Conservation (phyloP, 2,888 invertebrate genomes). For the Timandra comae region DNA sequence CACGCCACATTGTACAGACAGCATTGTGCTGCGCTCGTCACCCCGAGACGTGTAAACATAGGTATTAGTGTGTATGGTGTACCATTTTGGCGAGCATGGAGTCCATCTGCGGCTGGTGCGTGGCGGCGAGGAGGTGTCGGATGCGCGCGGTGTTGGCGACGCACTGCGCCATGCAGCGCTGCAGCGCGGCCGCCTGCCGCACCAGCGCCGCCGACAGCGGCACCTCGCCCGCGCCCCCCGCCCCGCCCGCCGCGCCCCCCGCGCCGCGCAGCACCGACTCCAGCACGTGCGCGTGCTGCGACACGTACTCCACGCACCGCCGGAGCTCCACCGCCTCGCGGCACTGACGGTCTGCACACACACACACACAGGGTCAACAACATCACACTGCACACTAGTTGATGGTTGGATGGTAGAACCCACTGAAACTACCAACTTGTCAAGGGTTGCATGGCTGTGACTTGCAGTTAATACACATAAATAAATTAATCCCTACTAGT, state of each 20-base stretch:
- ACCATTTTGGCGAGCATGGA: constrained; percentile 71
- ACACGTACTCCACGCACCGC: constrained; percentile 67
- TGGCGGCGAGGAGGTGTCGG: constrained; percentile 56
- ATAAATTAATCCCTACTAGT: no score
- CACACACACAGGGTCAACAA: no score
- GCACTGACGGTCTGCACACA: constrained; percentile 55
- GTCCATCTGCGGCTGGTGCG: constrained; percentile 70
- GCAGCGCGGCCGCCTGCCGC: constrained; percentile 65
- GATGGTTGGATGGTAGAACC: no score
- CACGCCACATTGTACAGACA: background rate
- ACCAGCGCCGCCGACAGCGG: constrained; percentile 60
- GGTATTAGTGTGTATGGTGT: background rate
- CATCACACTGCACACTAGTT: no score
- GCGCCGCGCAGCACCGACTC: constrained; percentile 62
- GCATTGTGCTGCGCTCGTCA: background rate
- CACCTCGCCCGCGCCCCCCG: constrained; percentile 27
- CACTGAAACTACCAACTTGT: no score
- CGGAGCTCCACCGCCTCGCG: constrained; percentile 63
- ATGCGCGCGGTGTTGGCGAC: constrained; percentile 66
- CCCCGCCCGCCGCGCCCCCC: constrained; percentile 49
- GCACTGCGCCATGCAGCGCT: constrained; percentile 71
- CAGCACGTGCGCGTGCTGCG: constrained; percentile 66
- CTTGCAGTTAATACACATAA: no score
- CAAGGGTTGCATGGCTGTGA: no score
- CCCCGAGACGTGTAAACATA: background rate